Percentiles rank a stretch among this genome's conserved stretches.
These are phyloP conservation scores for Caenorhabditis parvicauda DNA, from an alignment of 2,888 invertebrate genomes.

Conservation along the genomic window DNA sequence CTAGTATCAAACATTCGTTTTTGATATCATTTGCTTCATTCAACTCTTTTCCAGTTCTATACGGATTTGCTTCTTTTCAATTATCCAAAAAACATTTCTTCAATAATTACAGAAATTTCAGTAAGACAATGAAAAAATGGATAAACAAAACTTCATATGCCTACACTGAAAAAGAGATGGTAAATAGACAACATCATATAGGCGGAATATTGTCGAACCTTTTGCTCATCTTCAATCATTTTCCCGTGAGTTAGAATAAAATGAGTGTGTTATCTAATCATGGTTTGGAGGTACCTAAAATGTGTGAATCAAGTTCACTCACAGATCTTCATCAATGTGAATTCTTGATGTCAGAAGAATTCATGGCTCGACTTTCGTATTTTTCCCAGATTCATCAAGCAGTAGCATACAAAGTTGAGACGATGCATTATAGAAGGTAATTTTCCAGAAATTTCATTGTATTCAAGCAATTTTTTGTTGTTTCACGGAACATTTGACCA, in stretches of 20 bases:
- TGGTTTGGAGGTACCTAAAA: conserved; percentile 20
- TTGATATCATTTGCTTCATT: too few relatives aligned
- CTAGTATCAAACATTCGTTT: neutral
- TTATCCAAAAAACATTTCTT: conserved; percentile 18
- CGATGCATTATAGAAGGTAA: conserved; percentile 58
- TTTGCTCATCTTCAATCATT: conserved; percentile 48
- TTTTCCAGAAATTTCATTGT: neutral
- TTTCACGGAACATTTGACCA: too few relatives aligned
- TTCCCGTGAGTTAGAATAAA: conserved; percentile 32
- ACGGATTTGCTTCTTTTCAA: neutral
- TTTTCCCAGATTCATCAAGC: conserved; percentile 83
- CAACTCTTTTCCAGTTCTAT: too few relatives aligned
- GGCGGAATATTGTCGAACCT: conserved; percentile 69
- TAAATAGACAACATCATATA: conserved; percentile 83
- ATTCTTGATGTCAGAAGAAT: conserved; percentile 13
- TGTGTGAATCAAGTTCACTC: conserved; percentile 13
- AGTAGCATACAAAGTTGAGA: conserved; percentile 75
- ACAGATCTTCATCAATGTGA: conserved; percentile 16
- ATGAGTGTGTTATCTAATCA: neutral
- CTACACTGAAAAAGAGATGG: conserved; percentile 22
- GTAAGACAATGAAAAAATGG: conserved; percentile 30
- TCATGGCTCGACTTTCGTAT: conserved; percentile 45
- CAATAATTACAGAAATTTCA: conserved; percentile 23
- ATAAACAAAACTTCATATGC: conserved; percentile 24
- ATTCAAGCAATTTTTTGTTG: too few relatives aligned